A percentile compares a stretch with the other conserved stretches of the same genome.
These are phyloP conservation scores for Leptoteleia sp. DNA, from an alignment of 1,140 invertebrate species.

Conservation along the genomic window DNA sequence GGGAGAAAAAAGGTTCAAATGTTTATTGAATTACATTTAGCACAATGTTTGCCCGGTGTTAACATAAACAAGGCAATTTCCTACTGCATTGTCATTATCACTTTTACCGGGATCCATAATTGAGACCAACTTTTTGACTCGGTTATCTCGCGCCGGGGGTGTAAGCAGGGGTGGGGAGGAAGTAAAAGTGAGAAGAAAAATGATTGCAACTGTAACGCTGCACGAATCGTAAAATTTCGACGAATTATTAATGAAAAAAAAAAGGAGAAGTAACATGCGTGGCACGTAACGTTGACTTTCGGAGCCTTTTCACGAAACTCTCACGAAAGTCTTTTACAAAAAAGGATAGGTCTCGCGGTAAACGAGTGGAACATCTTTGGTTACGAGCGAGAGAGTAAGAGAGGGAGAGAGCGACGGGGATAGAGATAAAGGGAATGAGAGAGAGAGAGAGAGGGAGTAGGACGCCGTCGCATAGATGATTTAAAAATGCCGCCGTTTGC, in stretches of 20 bases:
- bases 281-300: neutral
- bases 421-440: no score
- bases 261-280: neutral
- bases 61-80: no score
- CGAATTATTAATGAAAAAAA: slow-evolving; percentile 15
- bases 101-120: no score
- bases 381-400: neutral
- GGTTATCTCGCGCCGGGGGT: no score
- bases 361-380: slow-evolving; percentile 5
- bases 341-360: neutral
- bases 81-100: no score
- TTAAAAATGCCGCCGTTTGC: neutral
- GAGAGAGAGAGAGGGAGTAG: no score
- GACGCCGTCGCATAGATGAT: neutral
- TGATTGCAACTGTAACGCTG: slow-evolving; percentile 1
- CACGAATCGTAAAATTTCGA: slow-evolving; percentile 4
- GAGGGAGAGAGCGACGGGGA: no score
- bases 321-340: slow-evolving; percentile 5
- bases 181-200: slow-evolving; percentile 1
- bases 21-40: no score
- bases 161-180: no score
- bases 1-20: no score
- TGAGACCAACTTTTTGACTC: no score
- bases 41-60: no score
- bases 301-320: slow-evolving; percentile 11